phyloP scores from a whole-genome alignment of 2,113 vertebrate species.

The Nipponia nippon region DNA sequence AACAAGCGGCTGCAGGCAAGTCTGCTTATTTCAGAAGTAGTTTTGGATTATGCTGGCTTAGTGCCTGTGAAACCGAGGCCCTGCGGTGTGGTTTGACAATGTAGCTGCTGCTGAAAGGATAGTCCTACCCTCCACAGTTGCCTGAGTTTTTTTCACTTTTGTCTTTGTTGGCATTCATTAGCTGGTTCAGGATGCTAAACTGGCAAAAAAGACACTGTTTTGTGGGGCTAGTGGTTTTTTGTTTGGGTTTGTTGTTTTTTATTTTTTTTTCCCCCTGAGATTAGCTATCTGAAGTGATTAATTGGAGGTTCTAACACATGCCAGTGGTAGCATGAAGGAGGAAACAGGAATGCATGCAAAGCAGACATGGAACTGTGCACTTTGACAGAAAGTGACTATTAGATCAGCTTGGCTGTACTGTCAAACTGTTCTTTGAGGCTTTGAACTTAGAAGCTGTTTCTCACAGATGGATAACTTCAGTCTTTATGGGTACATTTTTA shows the following conservation, averaged over 20 bases:
- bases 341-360: neutral
- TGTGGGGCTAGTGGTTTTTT: neutral
- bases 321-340: neutral
- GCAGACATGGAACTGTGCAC: neutral
- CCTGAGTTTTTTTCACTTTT: neutral
- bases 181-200: neutral
- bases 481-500: neutral
- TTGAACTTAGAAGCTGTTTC: neutral
- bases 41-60: neutral
- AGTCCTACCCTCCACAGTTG: neutral
- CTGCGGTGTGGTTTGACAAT: neutral
- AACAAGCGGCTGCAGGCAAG: neutral
- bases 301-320: neutral
- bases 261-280: neutral
- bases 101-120: neutral
- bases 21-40: neutral
- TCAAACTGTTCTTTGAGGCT: neutral
- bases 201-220: neutral
- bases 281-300: neutral
- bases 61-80: neutral
- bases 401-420: neutral
- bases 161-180: neutral
- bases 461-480: accelerated
- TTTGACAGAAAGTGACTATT: neutral
- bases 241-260: neutral